Evolutionary conservation across 2,888 invertebrate species (phyloP), one percentile per base, ranked within the genome.

Genomic region (Aplocera efformata): DNA sequence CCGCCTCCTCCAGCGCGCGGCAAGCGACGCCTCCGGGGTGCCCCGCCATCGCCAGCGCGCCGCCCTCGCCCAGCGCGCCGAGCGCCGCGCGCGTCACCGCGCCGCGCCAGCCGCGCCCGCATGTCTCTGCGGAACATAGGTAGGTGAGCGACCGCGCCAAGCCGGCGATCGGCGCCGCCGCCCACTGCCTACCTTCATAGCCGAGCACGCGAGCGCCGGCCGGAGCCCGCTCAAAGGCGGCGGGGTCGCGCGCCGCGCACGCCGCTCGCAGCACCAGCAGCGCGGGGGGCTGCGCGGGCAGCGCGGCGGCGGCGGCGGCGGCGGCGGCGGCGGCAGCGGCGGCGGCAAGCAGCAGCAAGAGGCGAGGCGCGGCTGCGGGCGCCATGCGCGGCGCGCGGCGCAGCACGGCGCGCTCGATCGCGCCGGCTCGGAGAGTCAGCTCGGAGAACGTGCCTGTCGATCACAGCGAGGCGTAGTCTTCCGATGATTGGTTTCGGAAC

Each of bases 351-450:
- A 51, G 36, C 33, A 51, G 41, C 48, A 51, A 35, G 39, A 50
- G 38, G 60, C 56, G 51, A 20, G 43, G n/a, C 6, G 32, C 7
- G 45, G 51, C 54, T 50, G 31, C 53, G 38, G 50, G 46, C 47
- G 31, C 22, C 51, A 45, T 57, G 52, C 57, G 56, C 53, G 46
- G 53, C 55, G 51, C 64, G 53, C 55, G 39, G 50, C 52, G 55
- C 58, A 60, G 66, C 60, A 63, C 60, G 56, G 58, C 58, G 61
- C 76, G 68, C 75, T 78, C 76, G n/a, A 79, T 79, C 77, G 72
- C 79, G 62, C 58, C 56, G 58, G 63, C 58, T n/a, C n/a, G n/a
- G n/a, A n/a, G n/a, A n/a, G n/a, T n/a, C n/a, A n/a, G n/a, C n/a
- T n/a, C n/a, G n/a, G n/a, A n/a, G n/a, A n/a, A n/a, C n/a, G n/a